These are phyloP conservation scores for Orientallactaga bullata DNA, from an alignment of 2,113 vertebrate species.

Conservation along the genomic window DNA sequence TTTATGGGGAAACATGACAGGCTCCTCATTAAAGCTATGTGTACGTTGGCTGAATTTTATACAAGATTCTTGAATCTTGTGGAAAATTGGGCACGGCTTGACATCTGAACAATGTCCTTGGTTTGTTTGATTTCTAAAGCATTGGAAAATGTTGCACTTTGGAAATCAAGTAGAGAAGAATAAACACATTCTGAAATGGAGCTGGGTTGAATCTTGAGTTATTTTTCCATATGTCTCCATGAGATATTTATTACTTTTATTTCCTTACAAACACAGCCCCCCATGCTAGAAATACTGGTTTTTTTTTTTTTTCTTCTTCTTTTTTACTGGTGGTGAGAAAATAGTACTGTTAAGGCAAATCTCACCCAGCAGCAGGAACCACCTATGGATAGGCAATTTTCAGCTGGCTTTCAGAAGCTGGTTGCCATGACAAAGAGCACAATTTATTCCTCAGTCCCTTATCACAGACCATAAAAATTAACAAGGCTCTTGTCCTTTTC, in stretches of 20 bases:
- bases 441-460: constrained; percentile 79
- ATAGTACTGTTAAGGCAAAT: constrained; percentile 70
- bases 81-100: constrained; percentile 77
- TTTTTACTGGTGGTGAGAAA: constrained; percentile 63
- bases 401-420: constrained; percentile 79
- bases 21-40: constrained; percentile 80
- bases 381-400: constrained; percentile 79
- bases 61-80: constrained; percentile 80
- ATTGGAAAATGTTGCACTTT: constrained; percentile 80
- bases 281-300: constrained; percentile 72
- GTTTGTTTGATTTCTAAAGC: constrained; percentile 81
- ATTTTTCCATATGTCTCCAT: constrained; percentile 77
- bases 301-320: background rate
- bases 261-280: constrained; percentile 68
- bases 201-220: constrained; percentile 61
- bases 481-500: constrained; percentile 72
- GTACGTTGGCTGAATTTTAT: constrained; percentile 81
- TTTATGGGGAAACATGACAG: constrained; percentile 80
- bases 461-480: constrained; percentile 81
- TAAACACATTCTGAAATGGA: constrained; percentile 74
- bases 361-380: constrained; percentile 69
- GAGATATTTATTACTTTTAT: constrained; percentile 77
- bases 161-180: constrained; percentile 78
- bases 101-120: constrained; percentile 78
- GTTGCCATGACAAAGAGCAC: constrained; percentile 81